phyloP scores from a whole-genome alignment of 2,113 vertebrate genomes.

The Chionis minor region DNA sequence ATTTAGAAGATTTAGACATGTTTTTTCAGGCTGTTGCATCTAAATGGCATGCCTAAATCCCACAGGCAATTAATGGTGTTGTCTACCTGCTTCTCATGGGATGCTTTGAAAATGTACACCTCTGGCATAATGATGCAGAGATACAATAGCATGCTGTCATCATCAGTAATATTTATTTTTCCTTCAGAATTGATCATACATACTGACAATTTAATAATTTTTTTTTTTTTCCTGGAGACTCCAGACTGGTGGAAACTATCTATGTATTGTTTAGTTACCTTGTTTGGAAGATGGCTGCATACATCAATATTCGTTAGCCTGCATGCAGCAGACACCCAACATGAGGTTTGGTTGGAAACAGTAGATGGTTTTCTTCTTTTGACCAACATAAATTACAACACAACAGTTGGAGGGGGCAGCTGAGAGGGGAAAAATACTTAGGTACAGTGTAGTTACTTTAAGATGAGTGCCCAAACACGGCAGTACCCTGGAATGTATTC shows the following conservation, averaged over 20 bases:
- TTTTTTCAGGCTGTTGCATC: constrained; percentile 19
- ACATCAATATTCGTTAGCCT: constrained; percentile 29
- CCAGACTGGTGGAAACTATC: neutral
- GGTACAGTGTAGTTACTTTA: neutral
- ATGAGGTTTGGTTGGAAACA: neutral
- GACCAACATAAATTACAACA: neutral
- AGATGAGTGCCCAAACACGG: neutral
- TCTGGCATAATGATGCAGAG: constrained; percentile 19
- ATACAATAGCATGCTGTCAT: constrained; percentile 31
- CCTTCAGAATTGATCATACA: constrained; percentile 46
- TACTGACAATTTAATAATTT: constrained; percentile 63
- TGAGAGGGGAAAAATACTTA: neutral
- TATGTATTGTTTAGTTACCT: constrained; percentile 25
- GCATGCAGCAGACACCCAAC: neutral
- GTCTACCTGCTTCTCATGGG: constrained; percentile 14
- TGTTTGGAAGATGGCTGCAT: constrained; percentile 6
- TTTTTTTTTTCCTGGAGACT: neutral
- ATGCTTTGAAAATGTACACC: constrained; percentile 17
- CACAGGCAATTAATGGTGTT: constrained; percentile 39
- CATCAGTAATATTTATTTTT: constrained; percentile 63
- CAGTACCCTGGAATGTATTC: neutral
- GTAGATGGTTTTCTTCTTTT: neutral
- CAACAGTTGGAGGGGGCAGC: neutral
- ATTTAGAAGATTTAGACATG: neutral
- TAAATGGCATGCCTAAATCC: neutral